Evolutionary conservation across 2,797 vertebrate genomes (phyloP), one percentile per base, ranked within the genome.

Genomic region (Sebastes hopkinsi): DNA sequence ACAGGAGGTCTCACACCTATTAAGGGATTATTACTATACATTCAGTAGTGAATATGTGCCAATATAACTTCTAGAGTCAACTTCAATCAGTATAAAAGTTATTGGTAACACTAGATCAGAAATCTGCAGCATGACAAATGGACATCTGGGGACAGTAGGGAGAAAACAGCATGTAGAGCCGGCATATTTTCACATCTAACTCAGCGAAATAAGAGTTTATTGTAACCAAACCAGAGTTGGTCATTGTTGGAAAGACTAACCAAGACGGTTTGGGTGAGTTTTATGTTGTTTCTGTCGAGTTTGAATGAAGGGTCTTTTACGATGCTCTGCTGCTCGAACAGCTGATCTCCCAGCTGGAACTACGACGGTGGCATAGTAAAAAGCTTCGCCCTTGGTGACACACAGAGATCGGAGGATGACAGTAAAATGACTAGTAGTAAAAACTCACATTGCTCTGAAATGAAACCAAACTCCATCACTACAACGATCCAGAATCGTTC

Each of bases 31-130:
- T 82, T 67, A 79, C 79, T 85, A 54, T 86, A 88, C 82, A 90
- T 91, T 94, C 87, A 88, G 79, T 75, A 78, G 77, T 88, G 61
- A 82, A 86, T 75, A 67, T 62, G 64, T 68, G 64, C 75, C 61
- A 2, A 58, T 42, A 66, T 80, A 77, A 38, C 75, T 13, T 14
- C 67, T 64, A 22, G 16, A 22, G 59, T 70, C 22, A 23, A n/a
- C 67, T 68, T 46, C 72, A 74, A 58, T 50, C 23, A 22, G 29
- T 46, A 42, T 20, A 61, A 72, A 78, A 13, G 54, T 52, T 69
- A 64, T 20, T 52, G 12, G 16, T 27, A 77, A 56, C 22, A 75
- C 16, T 16, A 75, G 20, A 76, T 65, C 18, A 59, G 42, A 69
- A 71, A 61, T 69, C 2, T 67, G 52, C 42, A 78, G 32, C 18